Conservation (phyloP, 2,113 vertebrate species). For the Phasianus colchicus region DNA sequence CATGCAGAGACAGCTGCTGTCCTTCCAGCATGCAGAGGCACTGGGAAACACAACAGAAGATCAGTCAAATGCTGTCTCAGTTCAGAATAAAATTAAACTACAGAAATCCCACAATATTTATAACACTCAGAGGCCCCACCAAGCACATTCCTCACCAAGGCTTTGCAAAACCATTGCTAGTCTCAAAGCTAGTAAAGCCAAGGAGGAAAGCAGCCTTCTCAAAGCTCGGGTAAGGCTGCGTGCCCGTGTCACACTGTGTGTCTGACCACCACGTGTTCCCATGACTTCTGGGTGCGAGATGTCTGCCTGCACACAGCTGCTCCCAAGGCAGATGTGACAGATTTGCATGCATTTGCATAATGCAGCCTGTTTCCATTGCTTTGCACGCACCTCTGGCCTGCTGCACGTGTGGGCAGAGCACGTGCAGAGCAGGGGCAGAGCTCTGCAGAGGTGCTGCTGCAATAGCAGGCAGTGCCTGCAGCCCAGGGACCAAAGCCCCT, state of each 20-base stretch:
- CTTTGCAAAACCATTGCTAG: background rate
- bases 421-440: background rate
- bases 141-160: background rate
- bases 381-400: background rate
- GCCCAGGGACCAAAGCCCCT: background rate
- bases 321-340: background rate
- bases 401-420: background rate
- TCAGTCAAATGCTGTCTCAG: background rate
- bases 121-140: background rate
- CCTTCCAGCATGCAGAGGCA: background rate
- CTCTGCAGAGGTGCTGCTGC: background rate
- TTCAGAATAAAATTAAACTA: background rate
- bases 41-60: accelerated
- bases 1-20: background rate
- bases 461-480: background rate
- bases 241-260: background rate
- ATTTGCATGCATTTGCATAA: background rate
- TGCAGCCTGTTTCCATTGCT: background rate
- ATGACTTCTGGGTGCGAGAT: background rate
- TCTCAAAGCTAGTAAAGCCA: background rate
- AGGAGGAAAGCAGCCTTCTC: background rate
- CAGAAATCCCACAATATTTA: constrained; percentile 8
- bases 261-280: too few species aligned
- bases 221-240: accelerated
- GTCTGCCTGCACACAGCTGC: background rate